A percentile compares a stretch with the other conserved stretches of the same genome.
Conservation (phyloP, 2,113 vertebrate genomes). For the Typhlomys cinereus region DNA sequence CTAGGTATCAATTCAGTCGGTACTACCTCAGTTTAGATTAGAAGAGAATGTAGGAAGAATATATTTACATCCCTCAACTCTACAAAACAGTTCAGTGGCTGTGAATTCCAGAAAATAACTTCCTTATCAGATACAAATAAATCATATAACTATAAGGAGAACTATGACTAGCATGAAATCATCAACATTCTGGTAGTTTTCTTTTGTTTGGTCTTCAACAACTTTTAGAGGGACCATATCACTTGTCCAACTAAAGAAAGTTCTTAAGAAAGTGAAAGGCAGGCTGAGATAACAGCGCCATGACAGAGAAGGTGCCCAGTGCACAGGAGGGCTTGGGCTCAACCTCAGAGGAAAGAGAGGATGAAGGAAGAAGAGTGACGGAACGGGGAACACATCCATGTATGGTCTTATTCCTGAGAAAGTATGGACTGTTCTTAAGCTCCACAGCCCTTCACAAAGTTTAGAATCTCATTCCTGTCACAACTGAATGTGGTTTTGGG, state of each 20-base stretch:
- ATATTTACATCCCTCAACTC: neutral
- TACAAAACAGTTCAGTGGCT: neutral
- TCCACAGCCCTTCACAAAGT: neutral
- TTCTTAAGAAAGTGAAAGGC: too few species aligned
- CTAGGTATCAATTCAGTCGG: neutral
- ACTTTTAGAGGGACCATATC: neutral
- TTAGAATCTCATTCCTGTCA: neutral
- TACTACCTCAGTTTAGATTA: neutral
- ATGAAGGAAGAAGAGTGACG: neutral
- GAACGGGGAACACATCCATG: neutral
- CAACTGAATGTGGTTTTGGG: neutral
- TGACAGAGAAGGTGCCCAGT: too few species aligned
- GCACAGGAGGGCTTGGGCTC: too few species aligned
- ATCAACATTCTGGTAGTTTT: neutral
- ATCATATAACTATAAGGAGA: neutral
- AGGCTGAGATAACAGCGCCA: too few species aligned
- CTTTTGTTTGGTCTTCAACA: neutral
- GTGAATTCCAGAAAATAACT: neutral
- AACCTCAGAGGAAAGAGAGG: neutral
- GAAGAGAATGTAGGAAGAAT: neutral
- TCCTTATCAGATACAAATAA: constrained; percentile 13
- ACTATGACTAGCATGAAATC: neutral
- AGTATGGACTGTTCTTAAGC: neutral
- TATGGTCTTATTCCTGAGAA: neutral
- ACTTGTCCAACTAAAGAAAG: neutral